Base-by-base conservation (phyloP, 92 coral and sea anemone species). In the Epizoanthus scotinus region DNA sequence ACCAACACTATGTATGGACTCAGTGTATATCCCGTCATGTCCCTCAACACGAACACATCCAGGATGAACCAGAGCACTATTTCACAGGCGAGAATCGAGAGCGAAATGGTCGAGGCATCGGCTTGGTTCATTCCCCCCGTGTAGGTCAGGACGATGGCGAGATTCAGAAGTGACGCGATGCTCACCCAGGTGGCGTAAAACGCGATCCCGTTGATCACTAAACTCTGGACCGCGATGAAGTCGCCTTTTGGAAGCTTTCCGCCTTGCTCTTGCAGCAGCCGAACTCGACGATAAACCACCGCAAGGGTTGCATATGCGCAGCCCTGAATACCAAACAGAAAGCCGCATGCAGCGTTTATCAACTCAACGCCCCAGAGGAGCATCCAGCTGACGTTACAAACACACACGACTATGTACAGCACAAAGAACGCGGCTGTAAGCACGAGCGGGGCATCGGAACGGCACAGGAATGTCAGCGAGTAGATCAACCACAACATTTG, bases 181-280 rank as follows among this genome's bases (percentile, higher is more conserved):
- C 93, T 86, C 67, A 83, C 87, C 98, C 98, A 94, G 0, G 97
- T 94, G 0, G 95, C 85, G 71, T 95, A 90, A 14, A 95, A 77
- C 38, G 94, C 97, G 36, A 93, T 65, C 17, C 98, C 98, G 81
- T 94, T 94, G 83, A 92, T 71, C 36, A 90, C 93, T 12, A 94
- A 84, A 19, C 77, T 74, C 73, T 91, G 93, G 4, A 84, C 71
- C 67, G 90, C 85, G 53, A 83, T 74, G 59, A 87, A 86, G 77
- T 94, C 97, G 3, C 74, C 50, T 70, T 67, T 86, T 19, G 79
- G 71, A 28, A 90, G 50, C 29, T 50, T 61, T 10, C 29, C 73
- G 60, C 85, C 68, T 44, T 44, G 56, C 7, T 83, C 68, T 44
- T 44, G 56, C 7, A 73, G 61, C 78, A 87, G 47, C 83, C 89